Conservation (phyloP, 1,140 invertebrate genomes). For the Brachionus asplanchnoidis region DNA sequence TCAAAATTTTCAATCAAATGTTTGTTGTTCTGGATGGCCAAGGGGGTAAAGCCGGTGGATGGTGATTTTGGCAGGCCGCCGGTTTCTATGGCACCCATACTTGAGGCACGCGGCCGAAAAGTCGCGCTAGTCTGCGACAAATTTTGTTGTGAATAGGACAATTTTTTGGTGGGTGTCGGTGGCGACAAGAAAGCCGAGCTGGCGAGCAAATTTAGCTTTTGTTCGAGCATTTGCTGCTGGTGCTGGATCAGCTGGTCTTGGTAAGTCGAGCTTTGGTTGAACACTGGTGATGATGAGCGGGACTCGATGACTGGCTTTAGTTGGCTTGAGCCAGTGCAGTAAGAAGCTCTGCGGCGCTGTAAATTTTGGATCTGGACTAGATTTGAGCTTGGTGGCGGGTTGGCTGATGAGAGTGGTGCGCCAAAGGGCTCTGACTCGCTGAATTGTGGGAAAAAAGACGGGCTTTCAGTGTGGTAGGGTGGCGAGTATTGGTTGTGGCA, state of each 20-base stretch:
- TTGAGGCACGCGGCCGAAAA: background rate
- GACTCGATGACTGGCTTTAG: conserved; percentile 5
- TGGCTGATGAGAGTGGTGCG: background rate
- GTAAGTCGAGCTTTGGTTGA: background rate
- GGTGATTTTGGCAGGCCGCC: background rate
- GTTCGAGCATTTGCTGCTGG: conserved; percentile 9
- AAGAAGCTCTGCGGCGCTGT: background rate
- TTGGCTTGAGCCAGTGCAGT: background rate
- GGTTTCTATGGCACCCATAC: background rate
- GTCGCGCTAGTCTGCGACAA: background rate
- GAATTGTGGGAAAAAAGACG: background rate
- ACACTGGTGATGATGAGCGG: background rate
- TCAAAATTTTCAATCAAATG: conserved; percentile 26
- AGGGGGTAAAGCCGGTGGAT: background rate
- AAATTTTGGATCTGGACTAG: background rate
- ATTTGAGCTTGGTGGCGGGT: background rate
- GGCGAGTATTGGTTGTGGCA: background rate
- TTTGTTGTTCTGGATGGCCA: conserved; percentile 15
- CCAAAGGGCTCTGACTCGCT: background rate
- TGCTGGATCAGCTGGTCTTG: conserved; percentile 6
- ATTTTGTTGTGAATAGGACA: background rate
- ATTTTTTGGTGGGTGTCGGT: background rate
- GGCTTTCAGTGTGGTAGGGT: background rate
- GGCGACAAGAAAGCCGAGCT: conserved; percentile 2
- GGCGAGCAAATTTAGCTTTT: background rate